A percentile compares a stretch with the other conserved stretches of the same genome.
Conservation (phyloP, 2,113 vertebrate genomes). For the Zapornia atra region DNA sequence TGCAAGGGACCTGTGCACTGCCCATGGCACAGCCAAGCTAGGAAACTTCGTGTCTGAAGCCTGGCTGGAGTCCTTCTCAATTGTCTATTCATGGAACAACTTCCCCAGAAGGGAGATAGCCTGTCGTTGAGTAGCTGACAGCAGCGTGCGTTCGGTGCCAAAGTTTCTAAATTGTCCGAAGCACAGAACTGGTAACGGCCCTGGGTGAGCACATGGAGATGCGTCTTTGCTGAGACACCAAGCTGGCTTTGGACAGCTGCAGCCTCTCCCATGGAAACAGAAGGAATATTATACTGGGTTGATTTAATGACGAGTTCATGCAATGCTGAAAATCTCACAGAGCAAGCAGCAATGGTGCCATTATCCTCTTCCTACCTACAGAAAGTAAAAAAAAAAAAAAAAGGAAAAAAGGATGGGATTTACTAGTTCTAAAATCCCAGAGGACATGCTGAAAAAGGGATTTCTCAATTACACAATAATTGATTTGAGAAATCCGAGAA, state of each 20-base stretch:
- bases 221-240: neutral
- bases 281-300: neutral
- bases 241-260: neutral
- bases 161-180: neutral
- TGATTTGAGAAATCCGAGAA: neutral
- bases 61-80: neutral
- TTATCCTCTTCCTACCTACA: neutral
- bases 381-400: neutral
- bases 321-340: neutral
- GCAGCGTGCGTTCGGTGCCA: fast-evolving
- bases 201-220: neutral
- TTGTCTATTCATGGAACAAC: too few relatives aligned
- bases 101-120: too few relatives aligned
- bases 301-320: neutral
- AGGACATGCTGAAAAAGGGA: neutral
- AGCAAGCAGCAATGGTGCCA: neutral
- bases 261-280: neutral
- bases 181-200: fast-evolving
- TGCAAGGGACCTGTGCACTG: fast-evolving
- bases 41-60: neutral
- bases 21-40: fast-evolving
- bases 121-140: neutral
- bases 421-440: neutral
- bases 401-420: neutral
- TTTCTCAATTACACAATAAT: neutral